Base-by-base conservation (phyloP, 2,113 vertebrate species). In the Psammodynastes pulverulentus region DNA sequence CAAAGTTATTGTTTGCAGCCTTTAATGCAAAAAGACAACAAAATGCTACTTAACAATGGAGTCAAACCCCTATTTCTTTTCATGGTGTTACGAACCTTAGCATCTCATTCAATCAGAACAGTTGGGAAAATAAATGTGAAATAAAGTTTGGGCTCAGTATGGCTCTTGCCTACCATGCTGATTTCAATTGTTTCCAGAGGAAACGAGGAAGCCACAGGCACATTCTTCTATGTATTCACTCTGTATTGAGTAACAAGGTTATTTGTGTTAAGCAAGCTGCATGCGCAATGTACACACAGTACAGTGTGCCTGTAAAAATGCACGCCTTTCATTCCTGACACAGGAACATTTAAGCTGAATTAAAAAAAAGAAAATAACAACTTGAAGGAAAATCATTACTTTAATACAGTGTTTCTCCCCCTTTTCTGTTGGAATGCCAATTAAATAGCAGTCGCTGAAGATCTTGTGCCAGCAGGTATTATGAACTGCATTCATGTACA, bases 331-430 rank as follows among this genome's bases (percentile, higher is more conserved):
- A 0, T 93, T 49, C 87, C 53, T 91, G 92, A 86, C 34, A 56
- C 3, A 1, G 67, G 48, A 89, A 91, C 86, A 23, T 54, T 5
- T 72, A 34, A 89, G 56, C 88, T 89, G 29, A 67, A 91, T 91
- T 89, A 79, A 79, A 86, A 45, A 0, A 26, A 26, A 62, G 24
- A 62, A 62, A 62, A 56, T 23, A 56, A 0, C 26, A 46, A 2
- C 0, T 3, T 62, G 46, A 89, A 21, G 3, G 5, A 53, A 21
- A 24, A 39, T 2, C 0, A 79, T 79, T 53, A 0, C 5, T 26
- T 52, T 26, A 58, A 45, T 1, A 0, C 0, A 43, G 7, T 62
- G 45, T 85, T 89, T 62, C 26, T 43, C 9, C 21, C 9, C 3
- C 5, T 23, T 92, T 89, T 88, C 17, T 26, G 43, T 12, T 85